phyloP scores from a whole-genome alignment of 2,888 invertebrate genomes.

The Volucella zonaria region DNA sequence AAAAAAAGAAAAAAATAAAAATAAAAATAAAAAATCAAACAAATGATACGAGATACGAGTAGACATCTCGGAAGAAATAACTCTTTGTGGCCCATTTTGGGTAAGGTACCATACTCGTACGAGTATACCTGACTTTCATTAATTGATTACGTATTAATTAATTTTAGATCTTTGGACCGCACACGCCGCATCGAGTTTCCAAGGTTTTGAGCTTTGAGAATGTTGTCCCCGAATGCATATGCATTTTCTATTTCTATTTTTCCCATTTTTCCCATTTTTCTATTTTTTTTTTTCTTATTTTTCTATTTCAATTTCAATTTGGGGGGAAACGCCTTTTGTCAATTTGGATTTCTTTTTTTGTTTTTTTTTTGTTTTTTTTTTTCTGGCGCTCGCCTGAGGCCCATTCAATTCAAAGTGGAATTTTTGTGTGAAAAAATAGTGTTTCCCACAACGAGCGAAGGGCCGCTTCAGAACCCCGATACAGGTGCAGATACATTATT shows the following conservation, averaged over 20 bases:
- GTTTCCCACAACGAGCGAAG: conserved; percentile 47
- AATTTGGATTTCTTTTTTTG: conserved; percentile 45
- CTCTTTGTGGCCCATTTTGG: conserved; percentile 55
- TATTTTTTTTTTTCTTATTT: too few relatives aligned
- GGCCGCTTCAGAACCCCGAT: conserved; percentile 9
- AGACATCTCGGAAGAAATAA: conserved; percentile 44
- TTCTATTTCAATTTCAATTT: conserved; percentile 28
- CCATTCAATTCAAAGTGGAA: neutral
- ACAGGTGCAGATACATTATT: conserved; percentile 68
- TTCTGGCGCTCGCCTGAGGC: conserved; percentile 32
- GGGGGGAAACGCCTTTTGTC: conserved; percentile 37
- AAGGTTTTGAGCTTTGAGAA: neutral
- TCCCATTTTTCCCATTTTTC: too few relatives aligned
- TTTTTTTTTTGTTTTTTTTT: too few relatives aligned
- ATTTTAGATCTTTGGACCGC: conserved; percentile 61
- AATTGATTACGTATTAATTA: conserved; percentile 72
- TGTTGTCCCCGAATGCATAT: conserved; percentile 28
- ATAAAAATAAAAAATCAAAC: too few relatives aligned
- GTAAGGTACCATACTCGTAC: neutral
- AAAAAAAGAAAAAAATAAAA: neutral
- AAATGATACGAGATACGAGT: too few relatives aligned
- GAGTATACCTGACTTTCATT: conserved; percentile 61
- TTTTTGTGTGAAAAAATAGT: conserved; percentile 47
- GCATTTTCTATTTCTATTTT: conserved; percentile 25
- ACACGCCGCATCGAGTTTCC: conserved; percentile 36